Percentiles rank a stretch among this genome's conserved stretches.
These are phyloP conservation scores for Hypotaenidia philippensis DNA, from an alignment of 2,797 vertebrate genomes.

Conservation along the genomic window DNA sequence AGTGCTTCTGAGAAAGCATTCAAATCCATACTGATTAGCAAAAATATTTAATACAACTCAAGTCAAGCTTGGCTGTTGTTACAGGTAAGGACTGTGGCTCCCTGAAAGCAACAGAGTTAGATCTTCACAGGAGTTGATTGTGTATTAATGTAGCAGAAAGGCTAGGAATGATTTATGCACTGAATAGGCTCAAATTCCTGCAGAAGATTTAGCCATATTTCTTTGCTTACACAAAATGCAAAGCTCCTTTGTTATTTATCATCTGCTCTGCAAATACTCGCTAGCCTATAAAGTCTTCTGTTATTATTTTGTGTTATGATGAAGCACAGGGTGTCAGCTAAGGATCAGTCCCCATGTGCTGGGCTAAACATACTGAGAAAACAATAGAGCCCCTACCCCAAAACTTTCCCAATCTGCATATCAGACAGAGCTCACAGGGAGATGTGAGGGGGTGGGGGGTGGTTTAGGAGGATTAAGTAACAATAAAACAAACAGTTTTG, in stretches of 20 bases:
- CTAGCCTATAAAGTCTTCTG: not conserved
- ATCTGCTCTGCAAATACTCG: not conserved
- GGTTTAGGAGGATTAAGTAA: conserved; percentile 36
- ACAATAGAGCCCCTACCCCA: not conserved
- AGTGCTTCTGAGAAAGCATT: conserved; percentile 13
- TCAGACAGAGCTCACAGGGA: not conserved
- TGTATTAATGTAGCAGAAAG: conserved; percentile 48
- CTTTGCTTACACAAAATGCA: conserved; percentile 30
- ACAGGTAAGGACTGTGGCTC: conserved; percentile 10
- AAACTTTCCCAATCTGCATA: conserved; percentile 2
- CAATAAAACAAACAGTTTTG: conserved; percentile 47
- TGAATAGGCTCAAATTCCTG: not conserved
- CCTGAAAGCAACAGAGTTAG: not conserved
- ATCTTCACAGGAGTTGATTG: not conserved
- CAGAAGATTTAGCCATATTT: conserved; percentile 39
- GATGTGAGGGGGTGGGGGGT: not conserved
- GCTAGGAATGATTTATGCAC: conserved; percentile 30
- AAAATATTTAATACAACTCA: conserved; percentile 41
- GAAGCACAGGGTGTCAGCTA: not conserved
- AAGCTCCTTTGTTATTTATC: not conserved
- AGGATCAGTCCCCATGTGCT: not conserved
- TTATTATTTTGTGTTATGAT: not conserved
- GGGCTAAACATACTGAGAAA: not conserved
- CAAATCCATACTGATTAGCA: conserved; percentile 56
- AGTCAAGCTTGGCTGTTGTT: not conserved